These are phyloP conservation scores for Pantelozetes paolii DNA, from an alignment of 2,888 invertebrate species.

Conservation along the genomic window DNA sequence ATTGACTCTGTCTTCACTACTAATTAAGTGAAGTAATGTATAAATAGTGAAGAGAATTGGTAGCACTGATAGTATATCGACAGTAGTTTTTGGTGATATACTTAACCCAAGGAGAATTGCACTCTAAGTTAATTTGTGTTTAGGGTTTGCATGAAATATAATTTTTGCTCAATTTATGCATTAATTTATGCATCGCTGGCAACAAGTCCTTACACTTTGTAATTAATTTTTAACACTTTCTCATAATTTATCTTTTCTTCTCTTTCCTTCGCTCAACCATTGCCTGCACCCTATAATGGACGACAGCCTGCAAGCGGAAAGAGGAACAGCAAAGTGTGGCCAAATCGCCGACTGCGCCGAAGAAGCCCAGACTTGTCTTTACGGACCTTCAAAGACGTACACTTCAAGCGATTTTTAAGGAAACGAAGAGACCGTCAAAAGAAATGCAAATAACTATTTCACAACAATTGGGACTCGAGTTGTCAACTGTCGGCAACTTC, in stretches of 20 bases:
- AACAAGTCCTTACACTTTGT: conserved; percentile 26
- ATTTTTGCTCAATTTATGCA: neutral
- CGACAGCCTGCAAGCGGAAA: conserved; percentile 87
- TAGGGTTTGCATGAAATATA: conserved; percentile 17
- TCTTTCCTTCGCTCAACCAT: conserved; percentile 38
- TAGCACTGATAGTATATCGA: neutral
- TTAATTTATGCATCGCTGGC: conserved; percentile 14
- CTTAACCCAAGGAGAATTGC: neutral
- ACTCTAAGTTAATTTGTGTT: neutral
- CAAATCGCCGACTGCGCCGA: conserved; percentile 64
- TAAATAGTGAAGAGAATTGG: neutral
- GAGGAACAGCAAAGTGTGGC: conserved; percentile 62
- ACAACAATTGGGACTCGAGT: conserved; percentile 89
- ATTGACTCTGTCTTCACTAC: neutral
- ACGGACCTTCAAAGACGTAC: conserved; percentile 99
- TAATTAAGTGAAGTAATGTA: neutral
- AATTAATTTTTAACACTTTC: conserved; percentile 32
- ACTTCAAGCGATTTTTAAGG: conserved; percentile 99
- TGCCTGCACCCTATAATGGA: neutral
- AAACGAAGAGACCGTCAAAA: conserved; percentile 97
- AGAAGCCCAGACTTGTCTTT: conserved; percentile 99
- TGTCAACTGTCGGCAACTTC: conserved; percentile 97
- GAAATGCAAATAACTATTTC: conserved; percentile 99
- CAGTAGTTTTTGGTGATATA: neutral
- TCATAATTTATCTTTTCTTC: conserved; percentile 34